Conservation (phyloP, 2,888 invertebrate species). For the Deilephila porcellus region DNA sequence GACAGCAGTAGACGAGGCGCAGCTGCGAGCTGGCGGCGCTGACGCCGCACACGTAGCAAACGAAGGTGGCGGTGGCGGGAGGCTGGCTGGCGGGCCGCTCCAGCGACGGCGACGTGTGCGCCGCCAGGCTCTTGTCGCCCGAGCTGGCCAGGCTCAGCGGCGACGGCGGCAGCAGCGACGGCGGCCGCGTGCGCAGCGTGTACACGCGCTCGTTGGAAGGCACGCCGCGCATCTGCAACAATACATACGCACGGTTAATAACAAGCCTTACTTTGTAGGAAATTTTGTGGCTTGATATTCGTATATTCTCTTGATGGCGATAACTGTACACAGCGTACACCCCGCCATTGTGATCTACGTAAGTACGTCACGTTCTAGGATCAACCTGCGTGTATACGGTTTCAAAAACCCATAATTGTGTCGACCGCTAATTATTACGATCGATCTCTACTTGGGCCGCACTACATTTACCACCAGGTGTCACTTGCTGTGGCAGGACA, state of each 20-base stretch:
- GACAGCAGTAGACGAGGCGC: constrained; percentile 92
- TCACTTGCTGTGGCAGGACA: too few species aligned
- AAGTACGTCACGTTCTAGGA: too few species aligned
- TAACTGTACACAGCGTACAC: too few species aligned
- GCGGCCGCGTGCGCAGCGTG: constrained; percentile 90
- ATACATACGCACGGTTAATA: constrained; percentile 19
- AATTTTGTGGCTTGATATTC: too few species aligned
- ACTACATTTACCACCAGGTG: too few species aligned
- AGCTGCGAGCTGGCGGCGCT: constrained; percentile 92
- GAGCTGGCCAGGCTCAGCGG: constrained; percentile 77
- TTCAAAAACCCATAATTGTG: too few species aligned
- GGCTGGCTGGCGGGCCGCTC: constrained; percentile 64
- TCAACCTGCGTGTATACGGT: too few species aligned
- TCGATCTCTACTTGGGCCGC: too few species aligned
- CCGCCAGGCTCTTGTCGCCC: constrained; percentile 72
- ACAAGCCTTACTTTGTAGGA: too few species aligned
- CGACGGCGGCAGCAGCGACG: constrained; percentile 81
- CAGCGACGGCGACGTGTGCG: constrained; percentile 67
- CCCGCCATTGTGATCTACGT: too few species aligned
- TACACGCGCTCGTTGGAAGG: constrained; percentile 92
- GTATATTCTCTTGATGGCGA: too few species aligned
- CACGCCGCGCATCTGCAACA: constrained; percentile 87
- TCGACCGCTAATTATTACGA: too few species aligned
- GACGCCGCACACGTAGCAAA: constrained; percentile 95
- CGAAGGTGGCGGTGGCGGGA: constrained; percentile 84